Conservation (phyloP, 2,113 vertebrate species). For the Gopherus flavomarginatus region DNA sequence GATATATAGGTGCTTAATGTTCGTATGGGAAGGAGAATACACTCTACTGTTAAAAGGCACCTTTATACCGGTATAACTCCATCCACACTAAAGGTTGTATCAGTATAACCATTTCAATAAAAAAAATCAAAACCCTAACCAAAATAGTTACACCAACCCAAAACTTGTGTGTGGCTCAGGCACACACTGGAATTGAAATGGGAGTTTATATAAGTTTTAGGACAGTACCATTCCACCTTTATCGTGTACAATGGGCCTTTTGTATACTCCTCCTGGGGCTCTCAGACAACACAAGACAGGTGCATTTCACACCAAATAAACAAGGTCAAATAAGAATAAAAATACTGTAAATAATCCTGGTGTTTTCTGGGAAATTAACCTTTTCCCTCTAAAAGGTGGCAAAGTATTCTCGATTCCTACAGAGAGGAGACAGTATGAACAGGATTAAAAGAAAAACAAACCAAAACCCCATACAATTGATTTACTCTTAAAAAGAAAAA, state of each 20-base stretch:
- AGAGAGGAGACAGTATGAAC: rapidly evolving
- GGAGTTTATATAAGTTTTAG: not conserved
- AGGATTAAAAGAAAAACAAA: not conserved
- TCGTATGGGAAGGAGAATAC: rapidly evolving
- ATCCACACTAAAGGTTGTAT: not conserved
- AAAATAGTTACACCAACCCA: not conserved
- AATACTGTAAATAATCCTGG: not conserved
- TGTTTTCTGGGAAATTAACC: not conserved
- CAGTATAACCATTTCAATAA: not conserved
- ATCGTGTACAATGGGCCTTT: not conserved
- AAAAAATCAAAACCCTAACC: not conserved
- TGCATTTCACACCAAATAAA: not conserved
- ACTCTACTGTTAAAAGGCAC: rapidly evolving
- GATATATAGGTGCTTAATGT: not conserved
- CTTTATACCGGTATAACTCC: not conserved
- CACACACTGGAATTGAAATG: not conserved
- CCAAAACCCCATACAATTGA: not conserved
- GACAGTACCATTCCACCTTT: not conserved
- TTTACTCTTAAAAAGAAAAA: not conserved
- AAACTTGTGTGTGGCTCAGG: not conserved
- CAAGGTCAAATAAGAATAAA: not conserved
- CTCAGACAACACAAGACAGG: not conserved
- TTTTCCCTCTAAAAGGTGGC: not conserved
- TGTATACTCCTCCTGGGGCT: not conserved
- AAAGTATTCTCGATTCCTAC: not conserved